These are phyloP conservation scores for Chrysocyon brachyurus DNA, from an alignment of 2,797 vertebrate species.

Conservation along the genomic window DNA sequence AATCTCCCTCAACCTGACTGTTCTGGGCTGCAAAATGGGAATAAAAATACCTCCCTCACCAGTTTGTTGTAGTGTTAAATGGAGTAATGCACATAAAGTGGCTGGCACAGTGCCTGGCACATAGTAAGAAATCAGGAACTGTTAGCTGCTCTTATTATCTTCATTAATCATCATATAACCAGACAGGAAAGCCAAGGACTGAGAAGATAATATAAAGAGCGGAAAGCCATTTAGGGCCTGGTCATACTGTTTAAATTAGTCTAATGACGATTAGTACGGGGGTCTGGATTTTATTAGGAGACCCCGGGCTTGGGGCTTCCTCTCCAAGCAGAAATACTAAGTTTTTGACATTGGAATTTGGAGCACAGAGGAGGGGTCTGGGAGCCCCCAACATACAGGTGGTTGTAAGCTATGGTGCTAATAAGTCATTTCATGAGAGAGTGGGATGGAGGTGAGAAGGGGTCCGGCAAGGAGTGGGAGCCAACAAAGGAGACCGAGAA, in stretches of 20 bases:
- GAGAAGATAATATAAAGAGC: not conserved
- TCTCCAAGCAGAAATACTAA: not conserved
- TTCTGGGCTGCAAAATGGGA: not conserved
- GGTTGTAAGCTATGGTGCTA: not conserved
- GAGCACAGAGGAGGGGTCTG: not conserved
- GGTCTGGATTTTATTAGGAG: not conserved
- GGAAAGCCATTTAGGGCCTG: not conserved
- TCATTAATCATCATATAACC: not conserved
- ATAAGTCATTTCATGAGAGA: not conserved
- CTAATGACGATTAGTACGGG: not conserved
- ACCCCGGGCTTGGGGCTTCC: not conserved
- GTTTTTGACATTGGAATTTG: not conserved
- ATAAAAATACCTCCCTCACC: not conserved
- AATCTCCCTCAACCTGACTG: not conserved
- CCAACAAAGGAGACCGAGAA: not conserved
- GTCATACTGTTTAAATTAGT: not conserved
- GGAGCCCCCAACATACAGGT: not conserved
- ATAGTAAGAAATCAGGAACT: not conserved
- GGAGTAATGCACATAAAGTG: not conserved
- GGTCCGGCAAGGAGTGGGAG: no score
- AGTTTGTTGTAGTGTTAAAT: no score
- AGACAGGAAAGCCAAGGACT: not conserved
- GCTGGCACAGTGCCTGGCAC: not conserved
- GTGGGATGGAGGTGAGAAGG: not conserved
- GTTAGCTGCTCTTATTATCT: not conserved